Conservation (phyloP, 92 coral and sea anemone genomes). For the Porites evermanni region DNA sequence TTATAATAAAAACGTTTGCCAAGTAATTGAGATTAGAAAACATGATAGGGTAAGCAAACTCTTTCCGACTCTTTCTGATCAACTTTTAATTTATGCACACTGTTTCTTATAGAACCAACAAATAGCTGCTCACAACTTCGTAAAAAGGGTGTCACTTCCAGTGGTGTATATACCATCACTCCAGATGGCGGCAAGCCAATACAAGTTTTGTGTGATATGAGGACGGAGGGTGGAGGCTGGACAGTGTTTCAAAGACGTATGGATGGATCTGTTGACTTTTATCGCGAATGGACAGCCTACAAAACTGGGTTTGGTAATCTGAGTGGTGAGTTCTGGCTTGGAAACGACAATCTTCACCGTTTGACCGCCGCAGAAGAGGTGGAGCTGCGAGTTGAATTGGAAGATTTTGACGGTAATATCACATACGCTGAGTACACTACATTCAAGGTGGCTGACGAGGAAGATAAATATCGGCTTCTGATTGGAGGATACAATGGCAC, state of each 20-base stretch:
- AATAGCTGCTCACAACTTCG: no score
- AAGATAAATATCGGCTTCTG: background rate
- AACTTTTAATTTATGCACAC: no score
- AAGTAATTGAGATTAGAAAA: no score
- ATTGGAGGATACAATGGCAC: slow-evolving; percentile 1
- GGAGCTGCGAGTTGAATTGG: background rate
- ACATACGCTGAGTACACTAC: background rate
- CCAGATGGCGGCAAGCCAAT: background rate
- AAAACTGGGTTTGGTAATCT: background rate
- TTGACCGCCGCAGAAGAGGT: background rate
- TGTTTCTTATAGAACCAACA: no score
- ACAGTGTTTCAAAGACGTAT: no score
- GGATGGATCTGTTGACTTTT: no score
- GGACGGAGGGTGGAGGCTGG: background rate
- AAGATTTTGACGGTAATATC: background rate
- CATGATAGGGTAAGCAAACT: no score
- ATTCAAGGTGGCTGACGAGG: background rate
- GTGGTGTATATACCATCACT: background rate
- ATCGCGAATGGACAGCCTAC: background rate
- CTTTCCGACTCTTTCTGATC: no score
- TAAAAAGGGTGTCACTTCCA: no score
- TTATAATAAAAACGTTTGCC: no score
- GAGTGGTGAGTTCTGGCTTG: no score
- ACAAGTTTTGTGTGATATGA: background rate
- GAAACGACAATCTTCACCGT: no score